These are phyloP conservation scores for Spicauda simplicius DNA, from an alignment of 2,888 invertebrate genomes.

Conservation along the genomic window DNA sequence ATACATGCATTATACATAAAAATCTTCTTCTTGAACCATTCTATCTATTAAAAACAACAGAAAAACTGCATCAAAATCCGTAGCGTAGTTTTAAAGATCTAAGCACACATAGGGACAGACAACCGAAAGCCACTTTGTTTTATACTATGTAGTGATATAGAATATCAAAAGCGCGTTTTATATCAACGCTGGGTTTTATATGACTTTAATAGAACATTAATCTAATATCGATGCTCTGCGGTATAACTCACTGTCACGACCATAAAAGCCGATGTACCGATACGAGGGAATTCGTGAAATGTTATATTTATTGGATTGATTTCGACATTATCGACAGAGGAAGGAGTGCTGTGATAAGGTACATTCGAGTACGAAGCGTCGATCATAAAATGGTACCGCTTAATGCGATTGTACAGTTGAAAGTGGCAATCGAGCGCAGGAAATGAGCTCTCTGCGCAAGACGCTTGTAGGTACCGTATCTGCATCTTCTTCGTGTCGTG, in stretches of 20 bases:
- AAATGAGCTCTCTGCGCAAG: conserved; percentile 47
- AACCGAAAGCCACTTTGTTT: too few species aligned
- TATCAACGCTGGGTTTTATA: not conserved
- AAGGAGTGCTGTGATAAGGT: conserved; percentile 38
- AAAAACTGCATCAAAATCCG: too few species aligned
- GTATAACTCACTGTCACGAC: conserved; percentile 20
- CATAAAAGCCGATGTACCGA: conserved; percentile 21
- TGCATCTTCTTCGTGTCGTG: not conserved
- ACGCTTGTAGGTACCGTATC: not conserved
- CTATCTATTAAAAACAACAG: not conserved
- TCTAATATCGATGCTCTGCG: conserved; percentile 15
- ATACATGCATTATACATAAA: too few species aligned
- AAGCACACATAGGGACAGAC: too few species aligned
- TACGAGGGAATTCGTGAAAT: conserved; percentile 7
- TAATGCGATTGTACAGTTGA: conserved; percentile 57
- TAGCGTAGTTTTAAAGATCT: too few species aligned
- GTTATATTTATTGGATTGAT: conserved; percentile 25
- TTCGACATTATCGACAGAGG: conserved; percentile 6
- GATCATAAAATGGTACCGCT: conserved; percentile 47
- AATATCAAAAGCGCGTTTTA: not conserved
- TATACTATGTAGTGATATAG: too few species aligned
- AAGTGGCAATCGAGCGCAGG: conserved; percentile 61
- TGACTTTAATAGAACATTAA: conserved; percentile 20
- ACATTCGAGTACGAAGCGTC: conserved; percentile 37
- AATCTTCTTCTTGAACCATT: too few species aligned